These are phyloP conservation scores for Xiphias gladius DNA, from an alignment of 2,113 vertebrate genomes.

Conservation along the genomic window DNA sequence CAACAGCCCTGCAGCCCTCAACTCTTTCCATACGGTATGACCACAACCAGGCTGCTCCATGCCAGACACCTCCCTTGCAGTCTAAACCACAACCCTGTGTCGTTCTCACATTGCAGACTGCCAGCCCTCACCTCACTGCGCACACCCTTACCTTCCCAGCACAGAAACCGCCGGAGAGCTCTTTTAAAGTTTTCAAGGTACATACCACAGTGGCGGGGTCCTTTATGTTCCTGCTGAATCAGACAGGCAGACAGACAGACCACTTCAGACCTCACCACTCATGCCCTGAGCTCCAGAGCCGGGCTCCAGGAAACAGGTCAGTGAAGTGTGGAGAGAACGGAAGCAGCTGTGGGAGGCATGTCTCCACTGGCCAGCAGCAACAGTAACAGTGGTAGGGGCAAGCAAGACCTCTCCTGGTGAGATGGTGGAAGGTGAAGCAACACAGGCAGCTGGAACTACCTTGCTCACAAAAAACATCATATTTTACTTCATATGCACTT, in stretches of 20 bases:
- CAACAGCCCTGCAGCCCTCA: constrained; percentile 34
- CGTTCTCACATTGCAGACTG: constrained; percentile 55
- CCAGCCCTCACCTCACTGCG: constrained; percentile 40
- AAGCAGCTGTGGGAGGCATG: constrained; percentile 76
- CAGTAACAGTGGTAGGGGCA: constrained; percentile 55
- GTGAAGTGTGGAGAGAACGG: constrained; percentile 76
- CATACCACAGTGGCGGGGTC: constrained; percentile 51
- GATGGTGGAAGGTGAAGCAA: constrained; percentile 31
- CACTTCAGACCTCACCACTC: constrained; percentile 70
- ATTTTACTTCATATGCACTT: neutral
- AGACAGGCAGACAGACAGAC: constrained; percentile 64
- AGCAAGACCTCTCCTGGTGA: constrained; percentile 28
- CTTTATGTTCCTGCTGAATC: constrained; percentile 64
- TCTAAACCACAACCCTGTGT: constrained; percentile 52
- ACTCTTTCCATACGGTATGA: constrained; percentile 26
- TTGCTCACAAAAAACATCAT: neutral
- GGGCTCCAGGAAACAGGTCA: constrained; percentile 75
- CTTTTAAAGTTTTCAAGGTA: constrained; percentile 59
- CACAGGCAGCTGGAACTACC: neutral
- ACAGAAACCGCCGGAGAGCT: constrained; percentile 34
- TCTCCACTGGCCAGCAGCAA: constrained; percentile 72
- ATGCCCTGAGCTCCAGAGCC: constrained; percentile 78
- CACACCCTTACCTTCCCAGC: constrained; percentile 56
- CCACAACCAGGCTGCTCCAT: constrained; percentile 18
- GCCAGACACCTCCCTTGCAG: constrained; percentile 49